Evolutionary conservation across 53 echinoderm and acorn worm genomes (phyloP), one percentile per base, ranked within the genome.

Genomic region (Holothuria leucospilota): DNA sequence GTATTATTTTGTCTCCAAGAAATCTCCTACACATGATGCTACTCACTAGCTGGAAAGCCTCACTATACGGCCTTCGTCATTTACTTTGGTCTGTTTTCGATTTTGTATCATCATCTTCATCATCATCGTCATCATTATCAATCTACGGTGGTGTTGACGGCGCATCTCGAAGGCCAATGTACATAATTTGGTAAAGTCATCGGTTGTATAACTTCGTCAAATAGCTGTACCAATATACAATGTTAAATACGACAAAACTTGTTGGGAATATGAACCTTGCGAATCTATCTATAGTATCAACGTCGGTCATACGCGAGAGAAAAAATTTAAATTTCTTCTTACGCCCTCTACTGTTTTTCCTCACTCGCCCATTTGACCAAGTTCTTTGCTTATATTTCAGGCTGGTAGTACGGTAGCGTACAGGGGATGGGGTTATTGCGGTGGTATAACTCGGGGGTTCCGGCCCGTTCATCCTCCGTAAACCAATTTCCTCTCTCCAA

Each of bases 171-270:
- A 56, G 56, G 56, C 16, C 56, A 18, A 16, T 16, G 56, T 15
- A 16, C 15, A 18, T 0, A 46, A 0, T 56, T 18, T 18, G 56
- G 18, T 56, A 56, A 56, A 56, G 4, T 70, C 70, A 62, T 38
- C 59, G 75, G 62, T 65, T 90, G 59, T 81, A 66, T 46, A 87
- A 82, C 27, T 81, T 82, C 29, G 83, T 90, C 46, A 99, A 85
- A 89, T 99, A 99, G 59, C 94, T 92, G 53, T 84, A 87, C 99
- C 95, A 95, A 82, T 99, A 99, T 29, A 96, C 85, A 24, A 99
- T 85, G 69, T 99, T 99, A 88, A 99, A 99, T 59, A 93, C 42
- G 21, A 94, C 25, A 84, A 99, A 99, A 20, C 82, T 60, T 13
- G 40, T 29, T 0, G 99, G 98, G 77, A 99, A 99, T 29, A 95